Evolutionary conservation across 2,113 vertebrate genomes (phyloP).

Genomic region (Gambusia holbrooki): DNA sequence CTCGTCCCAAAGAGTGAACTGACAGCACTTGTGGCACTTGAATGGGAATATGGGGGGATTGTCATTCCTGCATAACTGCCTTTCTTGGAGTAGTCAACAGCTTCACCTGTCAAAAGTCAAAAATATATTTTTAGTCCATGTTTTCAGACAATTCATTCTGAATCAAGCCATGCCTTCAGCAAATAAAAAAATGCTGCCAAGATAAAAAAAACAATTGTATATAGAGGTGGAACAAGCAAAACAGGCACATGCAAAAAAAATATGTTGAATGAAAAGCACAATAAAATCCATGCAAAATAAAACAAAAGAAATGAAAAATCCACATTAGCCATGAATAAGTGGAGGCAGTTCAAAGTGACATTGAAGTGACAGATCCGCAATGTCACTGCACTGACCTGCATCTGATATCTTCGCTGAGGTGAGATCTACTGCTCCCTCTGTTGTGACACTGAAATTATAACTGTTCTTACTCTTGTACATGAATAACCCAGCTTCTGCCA

Average conservation of each 20-base stretch:
- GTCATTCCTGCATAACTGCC: constrained; percentile 87
- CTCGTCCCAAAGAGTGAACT: constrained; percentile 84
- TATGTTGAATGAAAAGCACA: constrained; percentile 63
- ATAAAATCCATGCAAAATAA: constrained; percentile 68
- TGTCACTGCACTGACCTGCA: constrained; percentile 94
- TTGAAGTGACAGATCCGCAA: constrained; percentile 90
- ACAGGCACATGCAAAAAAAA: constrained; percentile 85
- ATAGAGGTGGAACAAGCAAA: constrained; percentile 76
- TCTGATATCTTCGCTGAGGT: constrained; percentile 92
- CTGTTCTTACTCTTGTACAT: constrained; percentile 96
- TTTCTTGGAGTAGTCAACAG: constrained; percentile 99
- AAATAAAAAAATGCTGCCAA: constrained; percentile 74
- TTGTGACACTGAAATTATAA: constrained; percentile 90
- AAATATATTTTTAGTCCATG: constrained; percentile 88
- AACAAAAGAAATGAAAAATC: constrained; percentile 46
- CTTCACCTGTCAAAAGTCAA: constrained; percentile 97
- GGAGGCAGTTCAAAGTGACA: constrained; percentile 86
- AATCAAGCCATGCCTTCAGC: constrained; percentile 82
- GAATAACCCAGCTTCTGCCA: constrained; percentile 94
- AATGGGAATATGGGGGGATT: constrained; percentile 93
- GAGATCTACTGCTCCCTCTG: constrained; percentile 96
- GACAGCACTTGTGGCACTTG: constrained; percentile 81
- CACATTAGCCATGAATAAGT: constrained; percentile 76
- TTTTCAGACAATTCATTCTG: constrained; percentile 68
- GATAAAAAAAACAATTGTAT: constrained; percentile 71